Evolutionary conservation across 2,888 invertebrate species (phyloP), one percentile per base, ranked within the genome.

Genomic region (Parnassius smintheus): DNA sequence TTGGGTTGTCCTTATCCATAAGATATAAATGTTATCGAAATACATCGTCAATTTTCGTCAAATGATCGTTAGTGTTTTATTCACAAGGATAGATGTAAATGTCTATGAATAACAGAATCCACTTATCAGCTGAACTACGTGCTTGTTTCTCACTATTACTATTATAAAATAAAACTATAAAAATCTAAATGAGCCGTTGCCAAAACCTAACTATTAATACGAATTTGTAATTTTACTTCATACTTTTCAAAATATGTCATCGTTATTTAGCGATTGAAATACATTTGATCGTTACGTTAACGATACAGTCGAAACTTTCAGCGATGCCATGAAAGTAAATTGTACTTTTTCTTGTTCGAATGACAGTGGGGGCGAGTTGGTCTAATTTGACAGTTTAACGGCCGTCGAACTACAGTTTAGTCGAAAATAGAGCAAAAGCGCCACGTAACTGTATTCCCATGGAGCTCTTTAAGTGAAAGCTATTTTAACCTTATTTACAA

Each of bases 301-400:
- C 80, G 78, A 76, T 74, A 53, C 56, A 59, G 76, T 80, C 75
- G 76, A 83, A 86, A 85, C 70, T 83, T 85, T 73, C 71, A 78
- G 77, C 79, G 80, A 83, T 80, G 82, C 82, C 72, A 83, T 82
- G 81, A 84, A 83, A 83, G 78, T 76, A 82, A 82, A 86, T 83
- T 80, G 80, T 77, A 81, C 79, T 83, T 84, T 78, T 83, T 82
- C 78, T 82, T 81, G 74, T 80, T 77, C 71, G 67, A 81, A 84
- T 78, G 80, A 78, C 80, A 81, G 72, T 72, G 74, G 73, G 72
- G 81, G 80, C 76, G 75, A 81, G 77, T 81, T 78, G 74, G 74
- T 78, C 75, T 83, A 85, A 85, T 86, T 84, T 84, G 83, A 83
- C 82, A 84, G 76, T 74, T 77, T 81, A 84, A 85, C 81, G 79